A percentile compares a stretch with the other conserved stretches of the same genome.
Conservation (phyloP, 2,888 invertebrate species). For the Pteria penguin region DNA sequence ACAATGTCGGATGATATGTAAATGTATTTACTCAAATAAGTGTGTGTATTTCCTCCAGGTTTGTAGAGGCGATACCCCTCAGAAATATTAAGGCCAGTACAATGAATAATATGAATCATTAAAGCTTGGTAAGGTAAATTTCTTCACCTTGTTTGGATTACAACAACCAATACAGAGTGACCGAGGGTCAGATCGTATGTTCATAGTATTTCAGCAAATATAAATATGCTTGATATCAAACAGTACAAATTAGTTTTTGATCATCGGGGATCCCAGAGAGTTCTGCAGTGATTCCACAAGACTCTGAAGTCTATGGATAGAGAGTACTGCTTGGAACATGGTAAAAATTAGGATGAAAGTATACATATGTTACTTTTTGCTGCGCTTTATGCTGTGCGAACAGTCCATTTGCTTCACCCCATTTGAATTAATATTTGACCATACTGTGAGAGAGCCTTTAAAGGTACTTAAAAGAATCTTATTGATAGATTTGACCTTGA, state of each 20-base stretch:
- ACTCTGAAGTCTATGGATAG: conserved; percentile 48
- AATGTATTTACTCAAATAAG: conserved; percentile 30
- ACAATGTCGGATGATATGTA: conserved; percentile 42
- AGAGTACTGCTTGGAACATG: conserved; percentile 41
- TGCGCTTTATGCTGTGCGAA: conserved; percentile 38
- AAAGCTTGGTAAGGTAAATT: conserved; percentile 46
- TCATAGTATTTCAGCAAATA: conserved; percentile 45
- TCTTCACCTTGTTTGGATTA: conserved; percentile 50
- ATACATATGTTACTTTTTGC: conserved; percentile 46
- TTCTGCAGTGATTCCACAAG: conserved; percentile 41
- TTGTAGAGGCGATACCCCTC: conserved; percentile 58
- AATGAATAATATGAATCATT: conserved; percentile 44
- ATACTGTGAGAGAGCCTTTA: conserved; percentile 42
- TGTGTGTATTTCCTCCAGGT: conserved; percentile 45
- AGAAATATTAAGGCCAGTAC: conserved; percentile 50
- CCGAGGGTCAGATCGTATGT: conserved; percentile 55
- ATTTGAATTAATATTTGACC: conserved; percentile 50
- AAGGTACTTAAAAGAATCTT: conserved; percentile 23
- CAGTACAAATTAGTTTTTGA: conserved; percentile 24
- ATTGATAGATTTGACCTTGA: conserved; percentile 21
- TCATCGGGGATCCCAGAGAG: conserved; percentile 48
- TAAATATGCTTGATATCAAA: conserved; percentile 30
- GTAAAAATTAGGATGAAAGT: no score
- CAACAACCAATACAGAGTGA: conserved; percentile 50
- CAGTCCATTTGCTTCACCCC: conserved; percentile 55